A percentile compares a stretch with the other conserved stretches of the same genome.
phyloP scores from a whole-genome alignment of 2,113 vertebrate species.

The Rhabdornis inornatus region DNA sequence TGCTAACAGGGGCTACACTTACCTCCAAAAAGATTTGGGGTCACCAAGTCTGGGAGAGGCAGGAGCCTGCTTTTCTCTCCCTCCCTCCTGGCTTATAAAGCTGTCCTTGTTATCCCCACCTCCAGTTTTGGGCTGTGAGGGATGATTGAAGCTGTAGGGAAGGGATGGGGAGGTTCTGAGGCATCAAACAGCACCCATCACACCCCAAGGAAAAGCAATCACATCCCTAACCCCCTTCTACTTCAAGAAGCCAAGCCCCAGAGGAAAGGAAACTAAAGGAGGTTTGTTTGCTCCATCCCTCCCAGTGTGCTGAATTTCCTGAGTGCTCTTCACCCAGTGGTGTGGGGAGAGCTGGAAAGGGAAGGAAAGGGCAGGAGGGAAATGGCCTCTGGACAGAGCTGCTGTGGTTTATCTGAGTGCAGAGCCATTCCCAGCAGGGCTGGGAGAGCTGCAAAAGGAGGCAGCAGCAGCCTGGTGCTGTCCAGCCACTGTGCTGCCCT shows the following conservation, averaged over 20 bases:
- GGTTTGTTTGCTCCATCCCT: not conserved
- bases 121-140: accelerated
- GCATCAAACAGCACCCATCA: accelerated
- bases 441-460: not conserved
- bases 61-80: not conserved
- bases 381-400: not conserved
- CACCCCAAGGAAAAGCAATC: not conserved
- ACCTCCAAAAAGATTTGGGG: not conserved
- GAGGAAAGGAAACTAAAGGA: not conserved
- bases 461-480: not conserved
- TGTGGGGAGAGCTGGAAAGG: not conserved
- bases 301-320: not conserved
- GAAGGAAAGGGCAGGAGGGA: not conserved
- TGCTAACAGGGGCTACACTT: accelerated
- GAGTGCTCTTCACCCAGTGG: not conserved
- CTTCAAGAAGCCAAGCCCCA: not conserved
- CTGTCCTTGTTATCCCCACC: not conserved
- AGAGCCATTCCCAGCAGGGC: not conserved
- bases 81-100: accelerated
- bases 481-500: not conserved
- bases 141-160: not conserved
- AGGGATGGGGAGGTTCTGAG: not conserved
- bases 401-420: not conserved
- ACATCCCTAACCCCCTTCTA: not conserved
- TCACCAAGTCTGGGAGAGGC: not conserved